Base-by-base conservation (phyloP, 2,797 vertebrate species). In the Hyperoplus lanceolatus region DNA sequence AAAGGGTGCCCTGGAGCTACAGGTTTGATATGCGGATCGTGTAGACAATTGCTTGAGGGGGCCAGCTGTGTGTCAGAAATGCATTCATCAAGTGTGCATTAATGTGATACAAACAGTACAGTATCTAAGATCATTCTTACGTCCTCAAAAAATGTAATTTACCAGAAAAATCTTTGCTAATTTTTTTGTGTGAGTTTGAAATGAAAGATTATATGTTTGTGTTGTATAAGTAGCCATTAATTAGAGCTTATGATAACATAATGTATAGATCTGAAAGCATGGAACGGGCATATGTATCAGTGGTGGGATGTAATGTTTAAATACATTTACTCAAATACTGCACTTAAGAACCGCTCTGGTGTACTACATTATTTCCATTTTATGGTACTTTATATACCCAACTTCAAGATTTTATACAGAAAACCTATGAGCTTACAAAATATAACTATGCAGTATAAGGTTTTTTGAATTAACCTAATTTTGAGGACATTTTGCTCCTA, bases 1-100 rank as follows among this genome's bases (percentile, higher is more conserved):
- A 41, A 13, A 41, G 4, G 18, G 49, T 55, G 41, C 54, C 45
- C 58, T 57, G 14, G 38, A 64, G 60, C 14, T 50, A 49, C 43
- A 81, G 21, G 58, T 64, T 56, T 67, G 41, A 56, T 29, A 5
- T 18, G 21, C 75, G 43, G 18, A 65, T 50, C 42, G 21, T 21
- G 21, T 55, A 38, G 16, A 72, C 46, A 71, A 42, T 36, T 49
- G 64, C 42, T 61, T 16, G 4, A 55, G 36, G 16, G 18, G 18
- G 15, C 51, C n/a, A 29, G 54, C 48, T 15, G 4, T 21, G 38
- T 57, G 29, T 58, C 15, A 55, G 43, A 29, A 16, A 54, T 21
- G 5, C 8, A 39, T 41, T 16, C n/a, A 50, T 57, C 15, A 51
- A 50, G 2, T 16, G 9, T 9, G 6, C 29, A 64, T 10, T 13